Base-by-base conservation (phyloP, 2,797 vertebrate species). In the Enteromius anoplus region DNA sequence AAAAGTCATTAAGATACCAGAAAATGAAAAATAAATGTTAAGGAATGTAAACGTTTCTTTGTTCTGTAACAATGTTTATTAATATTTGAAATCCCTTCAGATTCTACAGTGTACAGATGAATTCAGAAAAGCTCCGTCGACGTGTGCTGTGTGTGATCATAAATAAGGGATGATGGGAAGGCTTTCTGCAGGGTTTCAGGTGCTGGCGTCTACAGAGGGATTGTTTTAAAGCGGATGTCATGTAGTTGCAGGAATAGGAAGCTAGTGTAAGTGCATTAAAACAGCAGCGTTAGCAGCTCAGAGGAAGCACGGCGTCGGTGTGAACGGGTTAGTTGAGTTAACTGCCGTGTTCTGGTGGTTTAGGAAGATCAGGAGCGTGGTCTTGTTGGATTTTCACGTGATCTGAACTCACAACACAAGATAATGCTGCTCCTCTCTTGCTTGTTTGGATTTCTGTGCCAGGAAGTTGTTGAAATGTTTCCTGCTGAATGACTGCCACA, bases 381-480 rank as follows among this genome's bases (percentile, higher is more conserved):
- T 8, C 6, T 42, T 37, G 6, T 3, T 69, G 66, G 21, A 69
- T 69, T 42, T 69, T 45, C n/a, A 2, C 21, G 3, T 23, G 21
- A 3, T 21, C 9, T 58, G 8, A 1, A 8, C 10, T 40, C 19
- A 3, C 14, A n/a, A 68, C 21, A 4, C 40, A 12, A 9, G 68
- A 47, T 47, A 47, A 42, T 45, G 6, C 69, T 29, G 68, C 69
- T 29, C 6, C 12, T 26, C 60, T 42, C 34, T 17, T 40, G 53
- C 23, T 11, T 26, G 11, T 76, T 29, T 45, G 75, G 75, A 64
- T 32, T 58, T 77, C 14, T 12, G 37, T 42, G 37, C 75, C 55
- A 77, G 55, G 58, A 77, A 77, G 58, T 77, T 77, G 23, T 62
- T 29, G 23, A 77, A 40, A 62, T 77, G 58, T 77, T 77, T 64